Evolutionary conservation across 2,888 invertebrate species (phyloP).

Genomic region (Ashinkailepas kermadecensis): DNA sequence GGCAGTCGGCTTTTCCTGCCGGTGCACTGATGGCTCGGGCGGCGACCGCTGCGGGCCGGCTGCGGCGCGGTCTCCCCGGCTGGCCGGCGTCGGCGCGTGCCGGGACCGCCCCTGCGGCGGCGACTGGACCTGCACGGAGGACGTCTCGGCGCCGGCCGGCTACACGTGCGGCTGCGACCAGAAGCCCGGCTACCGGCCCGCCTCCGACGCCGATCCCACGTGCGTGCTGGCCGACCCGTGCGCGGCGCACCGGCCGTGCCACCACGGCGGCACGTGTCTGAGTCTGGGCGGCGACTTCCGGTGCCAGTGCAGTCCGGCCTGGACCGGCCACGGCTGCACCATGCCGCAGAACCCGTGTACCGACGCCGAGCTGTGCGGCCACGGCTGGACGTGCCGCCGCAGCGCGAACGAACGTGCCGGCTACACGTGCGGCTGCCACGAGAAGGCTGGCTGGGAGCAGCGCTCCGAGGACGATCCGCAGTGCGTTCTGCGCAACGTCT

Average conservation of each 20-base stretch:
- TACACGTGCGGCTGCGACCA: neutral
- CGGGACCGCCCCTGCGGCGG: neutral
- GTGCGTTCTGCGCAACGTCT: neutral
- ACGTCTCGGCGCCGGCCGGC: neutral
- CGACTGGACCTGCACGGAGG: neutral
- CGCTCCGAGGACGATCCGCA: neutral
- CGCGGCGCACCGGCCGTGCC: neutral
- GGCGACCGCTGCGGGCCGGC: neutral
- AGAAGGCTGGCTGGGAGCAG: neutral
- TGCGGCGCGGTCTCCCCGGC: neutral
- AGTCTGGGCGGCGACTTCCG: neutral
- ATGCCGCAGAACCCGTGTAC: neutral
- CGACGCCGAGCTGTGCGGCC: neutral
- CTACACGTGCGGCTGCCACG: neutral
- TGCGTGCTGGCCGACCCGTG: conserved; percentile 3
- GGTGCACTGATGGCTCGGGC: neutral
- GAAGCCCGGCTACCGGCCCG: neutral
- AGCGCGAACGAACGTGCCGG: neutral
- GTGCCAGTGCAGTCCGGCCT: neutral
- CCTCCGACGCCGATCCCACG: neutral
- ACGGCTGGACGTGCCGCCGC: neutral
- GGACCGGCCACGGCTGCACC: neutral
- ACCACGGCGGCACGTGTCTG: conserved; percentile 11
- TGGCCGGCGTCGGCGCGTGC: conserved; percentile 6
- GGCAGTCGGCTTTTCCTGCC: neutral